Evolutionary conservation across 2,113 vertebrate species (phyloP).

Genomic region (Psettodes erumei): DNA sequence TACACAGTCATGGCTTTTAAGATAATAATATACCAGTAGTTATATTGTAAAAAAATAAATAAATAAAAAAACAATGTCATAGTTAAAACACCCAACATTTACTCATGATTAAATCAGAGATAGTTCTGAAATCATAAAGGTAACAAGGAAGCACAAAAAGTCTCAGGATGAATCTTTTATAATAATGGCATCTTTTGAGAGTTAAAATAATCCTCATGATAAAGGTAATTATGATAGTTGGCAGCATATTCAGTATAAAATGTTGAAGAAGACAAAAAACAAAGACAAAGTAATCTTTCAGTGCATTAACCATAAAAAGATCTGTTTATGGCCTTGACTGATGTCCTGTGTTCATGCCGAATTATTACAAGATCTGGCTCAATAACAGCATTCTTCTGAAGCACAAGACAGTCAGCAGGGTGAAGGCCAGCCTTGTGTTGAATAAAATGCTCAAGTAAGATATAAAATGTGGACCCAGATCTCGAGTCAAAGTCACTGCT

Average conservation of each 20-base stretch:
- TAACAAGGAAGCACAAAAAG: too few relatives aligned
- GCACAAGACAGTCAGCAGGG: slow-evolving; percentile 30
- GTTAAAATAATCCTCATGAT: neutral
- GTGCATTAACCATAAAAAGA: neutral
- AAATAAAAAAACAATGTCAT: too few relatives aligned
- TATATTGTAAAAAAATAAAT: too few relatives aligned
- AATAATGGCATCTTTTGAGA: neutral
- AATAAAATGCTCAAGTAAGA: neutral
- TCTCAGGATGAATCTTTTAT: neutral
- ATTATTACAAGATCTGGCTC: neutral
- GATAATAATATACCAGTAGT: too few relatives aligned
- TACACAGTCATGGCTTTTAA: too few relatives aligned
- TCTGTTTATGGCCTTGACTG: neutral
- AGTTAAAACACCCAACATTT: too few relatives aligned
- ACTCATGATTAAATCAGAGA: too few relatives aligned
- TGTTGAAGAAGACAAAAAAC: neutral
- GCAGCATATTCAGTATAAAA: neutral
- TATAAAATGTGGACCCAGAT: neutral
- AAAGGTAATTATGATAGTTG: neutral
- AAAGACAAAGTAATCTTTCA: neutral
- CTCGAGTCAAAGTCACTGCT: neutral
- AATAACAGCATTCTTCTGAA: neutral
- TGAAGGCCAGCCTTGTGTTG: neutral
- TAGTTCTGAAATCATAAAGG: too few relatives aligned
- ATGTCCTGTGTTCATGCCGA: neutral